Base-by-base conservation (phyloP, 2,888 invertebrate genomes). In the Pammene aurita region DNA sequence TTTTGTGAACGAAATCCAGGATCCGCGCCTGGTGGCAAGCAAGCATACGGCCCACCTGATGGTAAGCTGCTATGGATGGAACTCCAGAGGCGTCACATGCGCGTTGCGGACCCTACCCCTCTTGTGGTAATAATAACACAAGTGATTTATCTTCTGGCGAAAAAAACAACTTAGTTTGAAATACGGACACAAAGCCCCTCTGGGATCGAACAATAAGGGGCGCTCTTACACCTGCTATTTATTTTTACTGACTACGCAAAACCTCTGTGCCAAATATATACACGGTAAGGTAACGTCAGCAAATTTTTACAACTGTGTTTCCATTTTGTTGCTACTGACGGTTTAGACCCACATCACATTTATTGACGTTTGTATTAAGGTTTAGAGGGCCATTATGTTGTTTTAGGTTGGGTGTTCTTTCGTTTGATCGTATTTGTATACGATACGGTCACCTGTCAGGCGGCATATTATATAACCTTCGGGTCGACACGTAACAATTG, bases 181-280 rank as follows among this genome's bases (percentile, higher is more conserved):
- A 44, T 56, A 55, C 7, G 48, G 16, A 57, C 48, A 67, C 62
- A 67, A 63, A 18, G 56, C 63, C 41, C 62, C 42, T n/a, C 10
- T 5, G 50, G 61, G 55, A 55, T 54, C 42, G 55, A 48, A 62
- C 13, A 42, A 41, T 26, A 48, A 18, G 41, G 56, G 44, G 14
- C 6, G 5, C 58, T 13, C 48, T 46, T 52, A 63, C 42, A 57
- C 67, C 62, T 67, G 67, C 63, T 38, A 16, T 66, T 52, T 42
- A 58, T 61, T 67, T 26, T 63, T 57, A 56, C 67, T 57, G 67
- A 67, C 67, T 61, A 50, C 56, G 14, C 56, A 42, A 58, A 66
- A 16, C 41, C 46, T n/a, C 34, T 34, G 67, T 57, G 42, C 41
- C 41, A 63, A 63, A 58, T 26, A 68, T 66, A 60, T 35, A 46